Base-by-base conservation (phyloP, 2,113 vertebrate genomes). In the Heterotis niloticus region DNA sequence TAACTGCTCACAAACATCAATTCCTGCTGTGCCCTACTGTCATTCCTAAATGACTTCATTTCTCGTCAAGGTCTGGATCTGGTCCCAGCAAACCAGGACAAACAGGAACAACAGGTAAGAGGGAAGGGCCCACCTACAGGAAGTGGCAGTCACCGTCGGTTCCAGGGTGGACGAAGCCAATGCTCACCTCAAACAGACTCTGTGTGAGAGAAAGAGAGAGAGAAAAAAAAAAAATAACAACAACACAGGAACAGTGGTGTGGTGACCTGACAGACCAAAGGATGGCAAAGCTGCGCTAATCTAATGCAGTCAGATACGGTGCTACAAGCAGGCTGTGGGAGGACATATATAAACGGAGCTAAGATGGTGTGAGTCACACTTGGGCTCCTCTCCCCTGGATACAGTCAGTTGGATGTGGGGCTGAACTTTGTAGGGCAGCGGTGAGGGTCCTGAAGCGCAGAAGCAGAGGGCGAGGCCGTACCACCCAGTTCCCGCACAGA, bases 101-200 rank as follows among this genome's bases (percentile, higher is more conserved):
- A 23, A 51, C 54, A 52, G 5, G n/a, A 44, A 17, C 34, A 10
- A 73, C 9, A 29, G 18, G 24, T 60, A 23, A 74, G 34, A 18
- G 29, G 62, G 44, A 4, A 80, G 12, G 66, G 29, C 5, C 28
- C 20, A 95, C 97, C 94, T 93, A 98, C 97, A 99, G 92, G 90
- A 99, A 99, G 89, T 92, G 94, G 86, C 98, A 99, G 90, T 98
- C 98, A 20, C 90, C 84, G 0, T 96, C 95, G 17, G 96, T 97
- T 86, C 96, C 95, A 57, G 93, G 88, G 88, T 98, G 98, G 74
- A 88, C 91, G 89, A 99, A 98, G 83, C 95, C 93, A 84, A 98
- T 91, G 0, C 93, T 92, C 64, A 98, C 94, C 93, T 98, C 98
- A 86, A 98, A 97, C 56, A 88, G 81, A 86, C 95, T 96, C 96